Conservation (phyloP, 2,888 invertebrate genomes). For the Mamestra brassicae region DNA sequence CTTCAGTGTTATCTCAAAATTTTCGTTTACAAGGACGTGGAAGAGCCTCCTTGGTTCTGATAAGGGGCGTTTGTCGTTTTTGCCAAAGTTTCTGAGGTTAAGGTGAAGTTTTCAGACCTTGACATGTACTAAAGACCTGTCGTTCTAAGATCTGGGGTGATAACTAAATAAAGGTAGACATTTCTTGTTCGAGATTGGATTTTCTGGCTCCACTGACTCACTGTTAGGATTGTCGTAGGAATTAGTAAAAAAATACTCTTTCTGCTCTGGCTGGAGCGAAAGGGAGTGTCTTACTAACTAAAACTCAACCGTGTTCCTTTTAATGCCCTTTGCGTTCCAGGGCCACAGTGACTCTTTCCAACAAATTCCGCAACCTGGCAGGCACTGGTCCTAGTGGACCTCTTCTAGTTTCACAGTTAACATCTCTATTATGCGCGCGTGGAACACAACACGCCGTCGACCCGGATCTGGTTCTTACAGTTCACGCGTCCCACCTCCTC, state of each 20-base stretch:
- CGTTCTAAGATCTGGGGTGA: conserved; percentile 19
- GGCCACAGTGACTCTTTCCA: no score
- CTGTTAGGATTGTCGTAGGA: neutral
- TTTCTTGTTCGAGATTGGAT: conserved; percentile 1
- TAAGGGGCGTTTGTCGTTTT: conserved; percentile 50
- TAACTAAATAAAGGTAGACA: conserved; percentile 17
- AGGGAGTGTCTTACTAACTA: no score
- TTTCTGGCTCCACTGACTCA: neutral
- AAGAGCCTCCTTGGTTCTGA: conserved; percentile 40
- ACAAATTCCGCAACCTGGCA: neutral
- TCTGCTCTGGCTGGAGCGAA: neutral
- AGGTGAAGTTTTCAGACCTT: conserved; percentile 24
- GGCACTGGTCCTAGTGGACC: no score
- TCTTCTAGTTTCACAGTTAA: no score
- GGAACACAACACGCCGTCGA: no score
- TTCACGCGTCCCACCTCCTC: no score
- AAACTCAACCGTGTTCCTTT: no score
- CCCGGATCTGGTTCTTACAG: no score
- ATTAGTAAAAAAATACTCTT: neutral
- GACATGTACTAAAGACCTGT: conserved; percentile 20
- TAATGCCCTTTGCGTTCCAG: no score
- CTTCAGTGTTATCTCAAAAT: conserved; percentile 53
- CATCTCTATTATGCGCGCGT: no score
- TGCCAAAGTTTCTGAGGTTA: conserved; percentile 36
- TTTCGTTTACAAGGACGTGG: conserved; percentile 40